A percentile compares a stretch with the other conserved stretches of the same genome.
These are phyloP conservation scores for Pogonomyrmex barbatus DNA, from an alignment of 1,140 invertebrate genomes.

Conservation along the genomic window DNA sequence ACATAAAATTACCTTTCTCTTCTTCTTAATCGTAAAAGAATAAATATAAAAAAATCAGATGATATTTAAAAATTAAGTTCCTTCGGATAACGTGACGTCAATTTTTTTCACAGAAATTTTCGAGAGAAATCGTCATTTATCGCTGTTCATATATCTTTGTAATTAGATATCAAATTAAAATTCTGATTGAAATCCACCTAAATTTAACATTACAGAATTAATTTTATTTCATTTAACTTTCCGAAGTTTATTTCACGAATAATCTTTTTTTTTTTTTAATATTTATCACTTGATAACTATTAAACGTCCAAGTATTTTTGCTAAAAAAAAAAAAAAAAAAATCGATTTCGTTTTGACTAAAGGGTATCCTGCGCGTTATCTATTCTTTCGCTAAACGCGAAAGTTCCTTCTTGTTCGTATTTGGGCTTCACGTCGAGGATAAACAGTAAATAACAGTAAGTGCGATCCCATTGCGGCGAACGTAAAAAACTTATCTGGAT, in stretches of 20 bases:
- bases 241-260: not conserved
- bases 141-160: not conserved
- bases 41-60: not conserved
- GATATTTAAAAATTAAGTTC: not conserved
- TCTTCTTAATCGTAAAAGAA: not conserved
- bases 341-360: not conserved
- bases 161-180: conserved; percentile 14
- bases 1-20: conserved; percentile 7
- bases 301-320: not conserved
- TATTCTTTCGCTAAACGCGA: too few species aligned
- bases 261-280: not conserved
- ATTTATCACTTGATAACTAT: conserved; percentile 7
- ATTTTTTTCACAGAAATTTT: not conserved
- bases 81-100: not conserved
- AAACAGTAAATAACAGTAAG: conserved; percentile 4
- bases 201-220: not conserved
- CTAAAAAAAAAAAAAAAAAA: not conserved
- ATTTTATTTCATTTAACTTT: not conserved
- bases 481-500: conserved; percentile 49
- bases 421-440: not conserved
- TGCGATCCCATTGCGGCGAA: not conserved
- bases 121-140: not conserved
- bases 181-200: not conserved
- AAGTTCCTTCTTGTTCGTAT: not conserved
- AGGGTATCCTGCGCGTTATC: not conserved